Percentiles rank a stretch among this genome's conserved stretches.
These are phyloP conservation scores for Tupaia tana DNA, from an alignment of 2,113 vertebrate genomes.

Conservation along the genomic window DNA sequence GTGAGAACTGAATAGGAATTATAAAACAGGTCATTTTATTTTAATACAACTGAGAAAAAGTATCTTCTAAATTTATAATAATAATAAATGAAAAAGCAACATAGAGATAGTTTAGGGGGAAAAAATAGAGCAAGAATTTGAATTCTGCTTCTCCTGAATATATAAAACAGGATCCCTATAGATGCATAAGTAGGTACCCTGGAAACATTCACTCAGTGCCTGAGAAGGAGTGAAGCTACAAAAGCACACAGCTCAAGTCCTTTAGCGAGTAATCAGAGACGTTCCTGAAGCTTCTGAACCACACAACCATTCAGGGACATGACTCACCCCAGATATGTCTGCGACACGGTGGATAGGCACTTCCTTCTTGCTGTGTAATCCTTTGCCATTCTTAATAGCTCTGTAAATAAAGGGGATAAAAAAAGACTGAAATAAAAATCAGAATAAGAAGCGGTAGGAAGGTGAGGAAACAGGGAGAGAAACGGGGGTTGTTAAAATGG, in stretches of 20 bases:
- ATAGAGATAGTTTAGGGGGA: background rate
- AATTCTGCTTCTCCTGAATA: conserved; percentile 48
- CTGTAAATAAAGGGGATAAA: conserved; percentile 82
- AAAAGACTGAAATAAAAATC: background rate
- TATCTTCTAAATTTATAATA: conserved; percentile 19
- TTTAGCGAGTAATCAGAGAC: background rate
- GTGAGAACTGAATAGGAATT: conserved; percentile 29
- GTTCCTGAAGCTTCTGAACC: background rate
- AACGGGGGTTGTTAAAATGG: background rate
- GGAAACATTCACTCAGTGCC: conserved; percentile 9
- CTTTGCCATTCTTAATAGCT: conserved; percentile 99
- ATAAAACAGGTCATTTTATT: conserved; percentile 42
- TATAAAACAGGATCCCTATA: conserved; percentile 21
- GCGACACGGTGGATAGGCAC: conserved; percentile 98
- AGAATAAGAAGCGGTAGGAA: background rate
- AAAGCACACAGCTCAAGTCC: background rate
- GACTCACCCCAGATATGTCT: conserved; percentile 97
- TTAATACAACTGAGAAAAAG: conserved; percentile 23
- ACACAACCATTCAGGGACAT: background rate
- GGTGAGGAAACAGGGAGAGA: background rate
- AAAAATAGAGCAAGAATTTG: background rate
- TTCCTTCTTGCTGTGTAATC: conserved; percentile 99
- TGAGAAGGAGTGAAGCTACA: background rate
- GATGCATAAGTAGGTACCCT: background rate
- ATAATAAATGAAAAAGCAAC: conserved; percentile 57